Base-by-base conservation (phyloP, 2,113 vertebrate species). In the Meleagris gallopavo region DNA sequence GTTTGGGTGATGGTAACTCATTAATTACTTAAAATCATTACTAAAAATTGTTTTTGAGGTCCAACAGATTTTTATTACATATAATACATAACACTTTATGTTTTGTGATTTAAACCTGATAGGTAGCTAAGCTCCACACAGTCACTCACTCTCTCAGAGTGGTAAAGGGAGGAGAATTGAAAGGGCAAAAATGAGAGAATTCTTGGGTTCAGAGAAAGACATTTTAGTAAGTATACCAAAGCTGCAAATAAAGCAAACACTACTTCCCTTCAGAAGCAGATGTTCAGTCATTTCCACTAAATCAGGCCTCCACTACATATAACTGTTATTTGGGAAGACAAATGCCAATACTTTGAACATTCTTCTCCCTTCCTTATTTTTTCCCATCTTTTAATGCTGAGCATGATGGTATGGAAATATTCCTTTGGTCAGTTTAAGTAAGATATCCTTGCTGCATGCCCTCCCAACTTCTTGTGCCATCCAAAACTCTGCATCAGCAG, bases 331-430 rank as follows among this genome's bases (percentile, higher is more conserved):
- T 72, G 25, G 46, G 25, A 74, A 64, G 11, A 73, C 11, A 73
- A 83, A 57, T 5, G 4, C 8, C 13, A 2, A 38, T 6, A 55
- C 16, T 45, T 34, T 5, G 2, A 46, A n/a, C 0, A 3, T 60
- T 13, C 7, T 5, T 15, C 8, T 50, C 30, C 54, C 30, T 32
- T 32, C 17, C 54, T 32, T 21, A 29, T 22, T 21, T 67, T 25
- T 4, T 24, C 17, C 13, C 25, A 57, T 22, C 16, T 85, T 62
- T 66, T 48, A 40, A 22, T 43, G 6, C 41, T 75, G 34, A 58
- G 18, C 30, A 27, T 6, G 4, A 46, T 19, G 11, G 11, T 24
- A 48, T 43, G 45, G 64, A 4, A 4, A 43, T 36, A 77, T 25
- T 25, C 24, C 19, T 69, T 69, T 36, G 64, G 36, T 30, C 16